A percentile compares a stretch with the other conserved stretches of the same genome.
Evolutionary conservation across 2,888 invertebrate genomes (phyloP).

Genomic region (Leptinotarsa tumamoca): DNA sequence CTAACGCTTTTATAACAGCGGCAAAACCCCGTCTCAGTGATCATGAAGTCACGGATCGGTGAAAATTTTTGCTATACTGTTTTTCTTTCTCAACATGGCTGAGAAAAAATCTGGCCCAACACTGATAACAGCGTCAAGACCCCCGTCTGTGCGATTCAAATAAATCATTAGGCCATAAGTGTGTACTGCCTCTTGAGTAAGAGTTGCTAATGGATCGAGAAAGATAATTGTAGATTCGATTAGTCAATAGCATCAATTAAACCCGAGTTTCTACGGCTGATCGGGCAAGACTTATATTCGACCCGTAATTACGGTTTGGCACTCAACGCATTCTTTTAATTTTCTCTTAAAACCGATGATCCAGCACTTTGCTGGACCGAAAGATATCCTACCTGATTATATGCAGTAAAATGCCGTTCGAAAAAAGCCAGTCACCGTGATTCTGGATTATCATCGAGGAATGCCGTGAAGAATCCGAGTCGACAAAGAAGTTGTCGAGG

Average conservation of each 20-base stretch:
- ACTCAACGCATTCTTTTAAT: constrained; percentile 52
- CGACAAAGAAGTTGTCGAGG: constrained; percentile 45
- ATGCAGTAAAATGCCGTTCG: constrained; percentile 50
- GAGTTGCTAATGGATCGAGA: constrained; percentile 45
- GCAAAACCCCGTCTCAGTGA: too few relatives aligned
- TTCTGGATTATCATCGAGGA: constrained; percentile 61
- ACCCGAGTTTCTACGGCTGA: constrained; percentile 27
- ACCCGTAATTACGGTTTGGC: constrained; percentile 58
- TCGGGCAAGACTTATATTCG: constrained; percentile 29
- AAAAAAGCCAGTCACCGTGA: constrained; percentile 57
- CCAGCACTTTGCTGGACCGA: constrained; percentile 59
- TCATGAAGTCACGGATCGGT: neutral
- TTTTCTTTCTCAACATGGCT: neutral
- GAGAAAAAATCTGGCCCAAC: constrained; percentile 7
- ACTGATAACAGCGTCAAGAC: neutral
- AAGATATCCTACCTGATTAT: constrained; percentile 61
- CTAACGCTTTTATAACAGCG: too few relatives aligned
- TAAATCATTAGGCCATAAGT: constrained; percentile 31
- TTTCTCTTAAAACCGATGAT: constrained; percentile 66
- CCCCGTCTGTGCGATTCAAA: constrained; percentile 12
- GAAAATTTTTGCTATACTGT: neutral
- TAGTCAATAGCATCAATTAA: constrained; percentile 55
- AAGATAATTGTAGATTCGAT: constrained; percentile 48
- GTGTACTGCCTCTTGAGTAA: constrained; percentile 40
- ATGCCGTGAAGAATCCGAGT: constrained; percentile 56